phyloP scores from a whole-genome alignment of 2,888 invertebrate species.

The Drosophila phalerata region DNA sequence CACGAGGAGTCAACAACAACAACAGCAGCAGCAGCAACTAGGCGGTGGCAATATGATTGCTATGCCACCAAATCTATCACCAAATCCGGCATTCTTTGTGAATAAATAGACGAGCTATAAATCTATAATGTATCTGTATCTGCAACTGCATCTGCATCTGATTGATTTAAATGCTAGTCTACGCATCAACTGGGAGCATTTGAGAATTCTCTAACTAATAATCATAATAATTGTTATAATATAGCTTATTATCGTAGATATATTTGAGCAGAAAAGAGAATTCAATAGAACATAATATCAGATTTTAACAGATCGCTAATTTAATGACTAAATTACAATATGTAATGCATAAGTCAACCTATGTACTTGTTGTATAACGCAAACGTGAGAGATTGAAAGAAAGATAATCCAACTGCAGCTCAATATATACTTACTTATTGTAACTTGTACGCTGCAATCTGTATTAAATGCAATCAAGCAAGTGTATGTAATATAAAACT shows the following conservation, averaged over 20 bases:
- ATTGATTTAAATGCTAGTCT: slow-evolving; percentile 53
- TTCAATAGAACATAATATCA: slow-evolving; percentile 2
- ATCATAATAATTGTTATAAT: slow-evolving; percentile 36
- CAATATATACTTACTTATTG: slow-evolving; percentile 34
- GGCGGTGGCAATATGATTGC: slow-evolving; percentile 66
- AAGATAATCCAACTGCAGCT: slow-evolving; percentile 41
- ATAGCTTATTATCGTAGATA: slow-evolving; percentile 31
- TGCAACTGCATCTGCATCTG: slow-evolving; percentile 1
- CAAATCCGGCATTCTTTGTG: slow-evolving; percentile 85
- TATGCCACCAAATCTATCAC: slow-evolving; percentile 77
- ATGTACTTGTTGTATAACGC: slow-evolving; percentile 12
- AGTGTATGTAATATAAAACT: slow-evolving; percentile 65
- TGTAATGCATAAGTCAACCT: not conserved
- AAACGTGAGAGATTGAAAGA: slow-evolving; percentile 9
- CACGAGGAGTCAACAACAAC: slow-evolving; percentile 87
- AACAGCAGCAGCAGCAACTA: slow-evolving; percentile 53
- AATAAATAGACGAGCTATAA: slow-evolving; percentile 75
- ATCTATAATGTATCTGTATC: not conserved
- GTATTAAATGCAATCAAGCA: slow-evolving; percentile 72
- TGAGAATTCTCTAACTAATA: slow-evolving; percentile 27
- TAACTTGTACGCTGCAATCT: slow-evolving; percentile 54
- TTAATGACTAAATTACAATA: not conserved
- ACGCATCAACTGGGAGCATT: slow-evolving; percentile 17
- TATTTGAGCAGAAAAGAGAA: slow-evolving; percentile 21
- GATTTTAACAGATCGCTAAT: slow-evolving; percentile 11